Evolutionary conservation across 2,113 vertebrate genomes (phyloP).

Genomic region (Muntiacus reevesi): DNA sequence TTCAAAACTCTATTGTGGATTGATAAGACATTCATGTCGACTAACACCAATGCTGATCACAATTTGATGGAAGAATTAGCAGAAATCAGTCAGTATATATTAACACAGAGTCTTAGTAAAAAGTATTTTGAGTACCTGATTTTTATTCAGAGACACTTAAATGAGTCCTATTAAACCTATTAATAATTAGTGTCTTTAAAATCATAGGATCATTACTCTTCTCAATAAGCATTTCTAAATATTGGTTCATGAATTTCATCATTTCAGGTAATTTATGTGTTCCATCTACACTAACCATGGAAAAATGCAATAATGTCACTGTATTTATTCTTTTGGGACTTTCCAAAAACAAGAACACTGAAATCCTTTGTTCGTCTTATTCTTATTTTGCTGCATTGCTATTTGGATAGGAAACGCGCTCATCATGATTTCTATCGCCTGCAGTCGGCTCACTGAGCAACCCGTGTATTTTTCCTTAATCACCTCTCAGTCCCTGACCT

Average conservation of each 20-base stretch:
- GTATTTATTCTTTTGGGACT: constrained; percentile 40
- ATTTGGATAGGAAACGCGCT: constrained; percentile 39
- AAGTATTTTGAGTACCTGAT: background rate
- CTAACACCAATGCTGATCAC: background rate
- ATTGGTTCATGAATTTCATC: background rate
- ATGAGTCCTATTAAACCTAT: background rate
- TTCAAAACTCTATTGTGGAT: background rate
- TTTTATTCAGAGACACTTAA: background rate
- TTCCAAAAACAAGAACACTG: constrained; percentile 30
- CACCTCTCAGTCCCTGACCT: constrained; percentile 24
- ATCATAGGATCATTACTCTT: background rate
- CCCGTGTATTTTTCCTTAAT: constrained; percentile 59
- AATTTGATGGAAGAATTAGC: background rate
- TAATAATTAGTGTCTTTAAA: background rate
- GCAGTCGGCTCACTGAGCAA: background rate
- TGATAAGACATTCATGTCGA: background rate
- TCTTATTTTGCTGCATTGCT: constrained; percentile 38
- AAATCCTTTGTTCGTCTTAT: background rate
- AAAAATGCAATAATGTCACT: constrained; percentile 27
- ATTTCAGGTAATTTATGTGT: background rate
- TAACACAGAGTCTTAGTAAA: background rate
- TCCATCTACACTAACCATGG: background rate
- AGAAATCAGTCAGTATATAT: background rate
- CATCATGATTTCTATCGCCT: constrained; percentile 18
- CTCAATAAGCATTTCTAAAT: background rate